Base-by-base conservation (phyloP, 2,797 vertebrate genomes). In the Acropternis orthonyx region DNA sequence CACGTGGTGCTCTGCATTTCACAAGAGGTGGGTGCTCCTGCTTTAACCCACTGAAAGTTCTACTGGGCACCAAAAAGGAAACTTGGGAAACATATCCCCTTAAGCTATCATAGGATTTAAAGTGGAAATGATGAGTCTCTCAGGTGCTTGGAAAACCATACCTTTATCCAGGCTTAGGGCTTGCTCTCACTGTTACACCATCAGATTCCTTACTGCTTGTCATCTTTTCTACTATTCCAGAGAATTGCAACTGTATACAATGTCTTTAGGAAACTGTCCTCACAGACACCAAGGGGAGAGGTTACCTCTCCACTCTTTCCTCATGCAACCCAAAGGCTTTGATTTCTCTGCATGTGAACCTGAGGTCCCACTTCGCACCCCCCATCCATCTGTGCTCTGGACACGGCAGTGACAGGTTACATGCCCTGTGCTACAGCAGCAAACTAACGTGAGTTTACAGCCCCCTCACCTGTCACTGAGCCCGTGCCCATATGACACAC, bases 281-380 rank as follows among this genome's bases (percentile, higher is more conserved):
- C 43, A 4, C 2, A 39, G 68, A 15, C 68, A 58, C 19, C 0
- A 2, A 52, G 30, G 43, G 27, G n/a, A 76, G n/a, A 76, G 9
- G 43, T 55, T 61, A 44, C 20, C n/a, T 84, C 56, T 36, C 8
- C 30, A 24, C 23, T 54, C 28, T 36, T 41, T 30, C 51, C 30
- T 67, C 36, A 8, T n/a, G 36, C 34, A 73, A 69, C 49, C 44
- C 75, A 34, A 66, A 58, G 46, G 13, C 43, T 73, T 76, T 58
- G 68, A 58, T 3, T 51, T 62, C 44, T 30, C 51, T 43, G 32
- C 51, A 13, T 0, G 0, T 1, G 3, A 34, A 14, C 23, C 37
- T 27, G 27, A 59, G 30, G 22, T 63, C 14, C 28, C 34, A 17
- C 37, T 34, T 59, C 8, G 2, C 15, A 22, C 12, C 4, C 6